Evolutionary conservation across 2,113 vertebrate species (phyloP).

Genomic region (Hystrix brachyura): DNA sequence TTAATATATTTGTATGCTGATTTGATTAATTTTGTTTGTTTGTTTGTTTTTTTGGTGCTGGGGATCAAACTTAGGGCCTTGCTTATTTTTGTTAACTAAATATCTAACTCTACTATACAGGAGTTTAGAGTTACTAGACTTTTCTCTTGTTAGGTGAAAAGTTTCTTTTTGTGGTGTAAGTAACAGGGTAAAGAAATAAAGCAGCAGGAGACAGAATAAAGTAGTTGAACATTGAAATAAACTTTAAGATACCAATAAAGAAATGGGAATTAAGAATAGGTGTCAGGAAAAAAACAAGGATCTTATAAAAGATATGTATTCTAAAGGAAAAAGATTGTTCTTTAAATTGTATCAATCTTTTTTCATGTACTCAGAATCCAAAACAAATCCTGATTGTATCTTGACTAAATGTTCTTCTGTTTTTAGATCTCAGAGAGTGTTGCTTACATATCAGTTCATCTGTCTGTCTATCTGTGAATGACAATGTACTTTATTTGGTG

Average conservation of each 20-base stretch:
- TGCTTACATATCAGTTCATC: neutral
- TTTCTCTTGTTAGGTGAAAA: neutral
- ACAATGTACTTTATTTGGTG: neutral
- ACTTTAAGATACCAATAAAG: conserved; percentile 14
- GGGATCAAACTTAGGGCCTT: neutral
- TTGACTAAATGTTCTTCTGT: neutral
- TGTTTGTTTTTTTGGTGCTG: neutral
- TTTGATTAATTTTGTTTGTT: neutral
- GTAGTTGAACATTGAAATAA: neutral
- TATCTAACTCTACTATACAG: neutral
- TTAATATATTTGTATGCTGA: neutral
- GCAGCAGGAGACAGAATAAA: neutral
- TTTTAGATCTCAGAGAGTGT: conserved; percentile 3
- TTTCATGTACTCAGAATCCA: conserved; percentile 28
- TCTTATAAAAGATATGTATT: conserved; percentile 3
- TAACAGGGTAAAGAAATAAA: neutral
- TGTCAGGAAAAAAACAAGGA: neutral
- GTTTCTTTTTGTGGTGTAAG: neutral
- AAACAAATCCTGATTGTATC: neutral
- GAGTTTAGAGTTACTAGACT: neutral
- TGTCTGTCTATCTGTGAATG: neutral
- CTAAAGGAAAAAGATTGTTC: neutral
- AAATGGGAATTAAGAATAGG: neutral
- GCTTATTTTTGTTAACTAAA: neutral
- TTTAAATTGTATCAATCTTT: neutral